Evolutionary conservation across 2,113 vertebrate genomes (phyloP), one percentile per base, ranked within the genome.

Genomic region (Passer montanus): DNA sequence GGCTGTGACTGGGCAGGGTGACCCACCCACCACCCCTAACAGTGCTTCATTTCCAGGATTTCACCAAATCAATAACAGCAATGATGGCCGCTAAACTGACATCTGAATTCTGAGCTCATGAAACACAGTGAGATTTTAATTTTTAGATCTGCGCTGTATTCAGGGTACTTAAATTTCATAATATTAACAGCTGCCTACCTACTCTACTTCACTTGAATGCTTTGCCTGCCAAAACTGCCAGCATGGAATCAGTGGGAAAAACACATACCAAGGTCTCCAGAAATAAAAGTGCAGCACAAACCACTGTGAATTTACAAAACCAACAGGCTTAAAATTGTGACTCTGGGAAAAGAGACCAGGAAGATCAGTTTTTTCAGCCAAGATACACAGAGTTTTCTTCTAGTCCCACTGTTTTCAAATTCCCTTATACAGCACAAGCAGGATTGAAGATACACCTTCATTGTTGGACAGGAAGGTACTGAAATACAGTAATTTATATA

Each of bases 231-330:
- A 84, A 95, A 94, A 68, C 37, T 60, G 39, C 39, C 79, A 78
- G 30, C 31, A 66, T 26, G 49, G 64, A 90, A 79, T 35, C 41
- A 53, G 39, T 30, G 39, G 68, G 72, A 80, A 93, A 90, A 92
- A 7, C 17, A 68, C 23, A 41, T 58, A 63, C 58, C 49, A 64
- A 64, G 19, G 31, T 50, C 80, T 92, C 49, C 50, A 84, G 68
- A 90, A 94, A 92, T 7, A 58, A 63, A 89, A 84, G 13, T 50
- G 53, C 56, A 72, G 69, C 52, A 90, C 56, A 94, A 84, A 86
- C 37, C 43, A 94, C 72, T 12, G 12, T 85, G 56, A 90, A 83
- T 87, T 90, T 74, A 95, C 84, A 93, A 94, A 95, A 95, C 14
- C 39, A 95, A 84, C 64, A 81, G 47, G 49, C 67, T 91, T 85